phyloP scores from a whole-genome alignment of 2,113 vertebrate species.

The Anser cygnoides region DNA sequence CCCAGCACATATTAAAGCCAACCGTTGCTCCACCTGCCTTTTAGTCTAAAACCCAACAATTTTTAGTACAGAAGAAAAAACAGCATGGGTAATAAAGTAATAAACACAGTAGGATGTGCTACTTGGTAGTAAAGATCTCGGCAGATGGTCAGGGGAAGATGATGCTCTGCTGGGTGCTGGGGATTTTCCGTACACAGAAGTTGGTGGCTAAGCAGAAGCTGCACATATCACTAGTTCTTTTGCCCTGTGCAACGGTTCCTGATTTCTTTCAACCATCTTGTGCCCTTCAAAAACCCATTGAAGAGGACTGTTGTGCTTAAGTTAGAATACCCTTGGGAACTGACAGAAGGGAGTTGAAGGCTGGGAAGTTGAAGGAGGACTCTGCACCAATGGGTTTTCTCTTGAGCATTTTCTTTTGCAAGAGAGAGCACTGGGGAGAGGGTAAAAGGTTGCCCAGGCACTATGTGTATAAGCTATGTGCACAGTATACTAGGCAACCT shows the following conservation, averaged over 20 bases:
- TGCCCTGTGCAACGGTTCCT: fast-evolving
- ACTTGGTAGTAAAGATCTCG: not conserved
- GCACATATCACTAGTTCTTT: fast-evolving
- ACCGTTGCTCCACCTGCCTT: not conserved
- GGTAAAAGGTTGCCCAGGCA: not conserved
- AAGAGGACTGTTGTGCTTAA: not conserved
- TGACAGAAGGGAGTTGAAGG: too few relatives aligned
- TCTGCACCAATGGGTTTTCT: not conserved
- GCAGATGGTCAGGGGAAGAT: not conserved
- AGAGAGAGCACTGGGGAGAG: not conserved
- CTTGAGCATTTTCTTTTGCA: not conserved
- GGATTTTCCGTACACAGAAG: not conserved
- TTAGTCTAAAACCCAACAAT: not conserved
- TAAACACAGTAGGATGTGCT: not conserved
- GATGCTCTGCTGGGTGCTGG: not conserved
- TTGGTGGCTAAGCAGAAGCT: not conserved
- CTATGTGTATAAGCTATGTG: not conserved
- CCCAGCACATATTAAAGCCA: not conserved
- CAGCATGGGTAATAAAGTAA: not conserved
- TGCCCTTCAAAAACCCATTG: not conserved
- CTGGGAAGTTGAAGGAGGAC: not conserved
- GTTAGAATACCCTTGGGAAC: not conserved
- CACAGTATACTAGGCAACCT: fast-evolving
- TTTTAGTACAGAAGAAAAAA: not conserved
- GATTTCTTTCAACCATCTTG: not conserved